Evolutionary conservation across 1,140 invertebrate species (phyloP).

Genomic region (Drosophila sulfurigaster): DNA sequence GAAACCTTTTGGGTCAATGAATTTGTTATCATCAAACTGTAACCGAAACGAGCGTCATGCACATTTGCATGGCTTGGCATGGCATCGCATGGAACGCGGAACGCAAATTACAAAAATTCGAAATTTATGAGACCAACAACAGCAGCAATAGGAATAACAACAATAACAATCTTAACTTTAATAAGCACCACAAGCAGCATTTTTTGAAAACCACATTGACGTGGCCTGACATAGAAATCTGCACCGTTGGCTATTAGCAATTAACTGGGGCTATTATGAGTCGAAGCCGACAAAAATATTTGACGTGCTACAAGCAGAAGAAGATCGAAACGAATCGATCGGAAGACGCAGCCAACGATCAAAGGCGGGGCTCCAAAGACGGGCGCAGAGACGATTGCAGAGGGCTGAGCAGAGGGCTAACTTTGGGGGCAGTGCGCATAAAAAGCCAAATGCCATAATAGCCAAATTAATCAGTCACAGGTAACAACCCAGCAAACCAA

Average conservation of each 20-base stretch:
- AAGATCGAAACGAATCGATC: conserved; percentile 83
- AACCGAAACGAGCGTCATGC: conserved; percentile 79
- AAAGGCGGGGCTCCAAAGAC: conserved; percentile 36
- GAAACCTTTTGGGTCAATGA: conserved; percentile 75
- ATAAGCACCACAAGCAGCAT: conserved; percentile 65
- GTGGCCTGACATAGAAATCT: conserved; percentile 80
- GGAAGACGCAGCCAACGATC: conserved; percentile 55
- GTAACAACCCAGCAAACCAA: conserved; percentile 70
- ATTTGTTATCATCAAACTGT: conserved; percentile 76
- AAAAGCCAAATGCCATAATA: conserved; percentile 82
- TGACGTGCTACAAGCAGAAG: conserved; percentile 82
- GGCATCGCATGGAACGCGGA: conserved; percentile 51
- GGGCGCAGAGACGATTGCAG: background rate
- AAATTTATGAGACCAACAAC: conserved; percentile 53
- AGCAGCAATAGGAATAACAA: background rate
- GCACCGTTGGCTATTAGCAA: conserved; percentile 83
- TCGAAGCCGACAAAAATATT: conserved; percentile 70
- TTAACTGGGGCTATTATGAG: conserved; percentile 83
- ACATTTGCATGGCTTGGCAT: conserved; percentile 74
- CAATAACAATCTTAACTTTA: conserved; percentile 55
- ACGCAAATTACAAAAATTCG: conserved; percentile 73
- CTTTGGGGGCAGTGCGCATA: conserved; percentile 69
- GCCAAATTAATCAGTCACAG: conserved; percentile 84
- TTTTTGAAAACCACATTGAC: conserved; percentile 50
- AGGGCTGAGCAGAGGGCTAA: conserved; percentile 28